Evolutionary conservation across 2,113 vertebrate species (phyloP), one percentile per base, ranked within the genome.

Genomic region (Tamias sibiricus): DNA sequence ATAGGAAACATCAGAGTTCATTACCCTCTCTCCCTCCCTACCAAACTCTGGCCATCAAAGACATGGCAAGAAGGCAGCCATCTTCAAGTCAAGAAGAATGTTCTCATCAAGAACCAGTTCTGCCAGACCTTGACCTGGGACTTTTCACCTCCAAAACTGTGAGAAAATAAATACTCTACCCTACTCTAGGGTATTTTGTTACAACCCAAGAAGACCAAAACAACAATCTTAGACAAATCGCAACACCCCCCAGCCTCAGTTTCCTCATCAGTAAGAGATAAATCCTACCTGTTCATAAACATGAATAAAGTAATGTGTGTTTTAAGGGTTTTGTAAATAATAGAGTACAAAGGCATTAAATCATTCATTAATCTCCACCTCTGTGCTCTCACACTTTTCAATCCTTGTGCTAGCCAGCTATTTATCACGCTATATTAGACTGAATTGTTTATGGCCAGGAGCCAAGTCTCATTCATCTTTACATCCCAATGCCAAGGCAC

Each of bases 251-350:
- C n/a, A 92, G 24, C 59, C 62, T 95, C 83, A 69, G 79, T 85
- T 93, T 96, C 91, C 66, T 92, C 52, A 64, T 89, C 83, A 75
- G 52, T 77, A 84, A 89, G 76, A 59, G 28, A 80, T 77, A 96
- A 97, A 90, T 71, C 76, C 66, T 81, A 28, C 49, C 40, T 72
- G 49, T 57, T 75, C 68, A 59, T 66, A 75, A 90, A 57, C 26
- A 89, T 82, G 94, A 90, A 59, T 82, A 69, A 96, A 76, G 62
- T 93, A 35, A 89, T 37, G 24, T 37, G 64, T 85, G 32, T 54
- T 85, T 95, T 49, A 49, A 88, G 74, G 35, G 62, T 22, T 90
- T 79, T 86, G 40, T 37, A 97, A 96, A 96, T 10, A 81, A 40
- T n/a, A n/a, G 22, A 66, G 10, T 59, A 19, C 92, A 69, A 96